These are phyloP conservation scores for Hirundichthys speculiger DNA, from an alignment of 2,113 vertebrate species.

Conservation along the genomic window DNA sequence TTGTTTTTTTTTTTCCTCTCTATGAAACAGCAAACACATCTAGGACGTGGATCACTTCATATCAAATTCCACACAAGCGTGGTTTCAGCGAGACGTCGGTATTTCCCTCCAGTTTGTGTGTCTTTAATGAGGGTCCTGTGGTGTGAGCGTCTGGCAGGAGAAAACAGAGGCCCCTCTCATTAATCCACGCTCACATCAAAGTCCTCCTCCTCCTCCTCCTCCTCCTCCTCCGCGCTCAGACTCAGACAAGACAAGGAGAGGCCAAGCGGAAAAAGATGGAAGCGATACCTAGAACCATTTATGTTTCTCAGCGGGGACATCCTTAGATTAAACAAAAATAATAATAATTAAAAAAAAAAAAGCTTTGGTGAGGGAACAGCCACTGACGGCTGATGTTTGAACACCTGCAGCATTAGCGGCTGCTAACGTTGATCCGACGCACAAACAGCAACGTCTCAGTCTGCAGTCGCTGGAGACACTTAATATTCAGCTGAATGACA, in stretches of 20 bases:
- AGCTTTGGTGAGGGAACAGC: constrained; percentile 33
- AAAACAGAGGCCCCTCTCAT: constrained; percentile 63
- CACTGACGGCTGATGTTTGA: constrained; percentile 27
- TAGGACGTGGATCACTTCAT: too few species aligned
- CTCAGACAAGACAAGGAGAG: constrained; percentile 19
- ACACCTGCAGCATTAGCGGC: constrained; percentile 26
- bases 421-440: not conserved
- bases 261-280: constrained; percentile 9
- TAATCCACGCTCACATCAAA: constrained; percentile 77
- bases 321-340: constrained; percentile 34
- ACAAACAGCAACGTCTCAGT: not conserved
- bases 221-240: constrained; percentile 37
- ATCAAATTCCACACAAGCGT: too few species aligned
- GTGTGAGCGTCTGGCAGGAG: constrained; percentile 19
- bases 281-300: constrained; percentile 26
- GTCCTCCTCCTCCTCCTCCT: too few species aligned
- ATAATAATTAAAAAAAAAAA: not conserved
- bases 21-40: too few species aligned
- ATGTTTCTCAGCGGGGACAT: constrained; percentile 27
- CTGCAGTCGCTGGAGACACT: constrained; percentile 8
- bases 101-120: constrained; percentile 18
- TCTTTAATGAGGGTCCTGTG: constrained; percentile 8
- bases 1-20: too few species aligned
- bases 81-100: constrained; percentile 6
- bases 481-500: constrained; percentile 21